Evolutionary conservation across 2,113 vertebrate species (phyloP), one percentile per base, ranked within the genome.

Genomic region (Tylochromis polylepis): DNA sequence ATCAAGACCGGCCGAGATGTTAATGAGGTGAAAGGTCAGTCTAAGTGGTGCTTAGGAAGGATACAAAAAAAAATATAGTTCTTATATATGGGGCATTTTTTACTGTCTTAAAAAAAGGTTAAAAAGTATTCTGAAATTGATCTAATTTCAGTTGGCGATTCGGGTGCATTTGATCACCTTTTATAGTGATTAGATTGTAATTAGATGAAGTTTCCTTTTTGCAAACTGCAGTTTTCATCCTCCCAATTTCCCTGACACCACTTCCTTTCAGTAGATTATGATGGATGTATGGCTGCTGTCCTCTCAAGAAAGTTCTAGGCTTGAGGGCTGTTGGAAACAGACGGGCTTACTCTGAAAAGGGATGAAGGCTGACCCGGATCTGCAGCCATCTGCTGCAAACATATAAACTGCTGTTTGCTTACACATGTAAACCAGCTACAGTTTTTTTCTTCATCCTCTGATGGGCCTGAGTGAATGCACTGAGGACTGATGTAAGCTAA

Each of bases 21-120:
- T 57, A 79, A 77, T 8, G 57, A 84, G 93, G 89, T 90, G 58
- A 92, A 89, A 92, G 86, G 88, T 85, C 67, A 72, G 27, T 2
- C 11, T 16, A 53, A 70, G 72, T 22, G 22, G 43, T 14, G 70
- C 6, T 38, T 31, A 41, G 27, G 34, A 11, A 41, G n/a, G 53
- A 43, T 46, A 70, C 51, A 72, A 51, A 58, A 72, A 51, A 58
- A 34, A 46, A 34, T 65, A 82, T 8, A 24, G 5, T 38, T 41
- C 16, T 58, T 79, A 14, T 58, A 41, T 38, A 27, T 41, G 53
- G 34, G 36, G 34, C 22, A 1, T 41, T 57, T 79, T 77, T 12
- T 75, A 29, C 16, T 1, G 16, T 53, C 46, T 75, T 49, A 75
- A 75, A 75, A 70, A 65, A 58, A 10, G 6, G 16, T 51, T 51